phyloP scores from a whole-genome alignment of 2,797 vertebrate genomes.

The Danio albolineatus region DNA sequence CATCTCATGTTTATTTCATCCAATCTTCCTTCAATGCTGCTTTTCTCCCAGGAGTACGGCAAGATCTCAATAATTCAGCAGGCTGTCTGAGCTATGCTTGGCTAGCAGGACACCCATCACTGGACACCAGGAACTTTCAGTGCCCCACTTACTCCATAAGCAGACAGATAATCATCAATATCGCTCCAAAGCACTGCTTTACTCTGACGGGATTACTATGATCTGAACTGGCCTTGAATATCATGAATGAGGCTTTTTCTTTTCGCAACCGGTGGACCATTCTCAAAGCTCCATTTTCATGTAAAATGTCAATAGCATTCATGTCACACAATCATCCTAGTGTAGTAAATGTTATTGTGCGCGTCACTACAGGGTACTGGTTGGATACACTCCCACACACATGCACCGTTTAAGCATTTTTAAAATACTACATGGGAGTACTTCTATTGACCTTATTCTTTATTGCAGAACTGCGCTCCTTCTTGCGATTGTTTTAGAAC shows the following conservation, averaged over 20 bases:
- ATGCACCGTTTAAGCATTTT: too few relatives aligned
- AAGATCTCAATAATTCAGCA: conserved; percentile 69
- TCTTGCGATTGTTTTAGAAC: too few relatives aligned
- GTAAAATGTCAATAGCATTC: conserved; percentile 19
- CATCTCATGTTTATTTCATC: conserved; percentile 65
- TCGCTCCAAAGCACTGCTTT: neutral
- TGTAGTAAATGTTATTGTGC: conserved; percentile 16
- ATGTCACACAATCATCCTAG: conserved; percentile 23
- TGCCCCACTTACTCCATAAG: conserved; percentile 17
- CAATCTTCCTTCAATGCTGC: conserved; percentile 49
- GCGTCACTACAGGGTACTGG: neutral
- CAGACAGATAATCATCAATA: conserved; percentile 22
- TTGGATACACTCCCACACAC: neutral
- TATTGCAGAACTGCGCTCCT: too few relatives aligned
- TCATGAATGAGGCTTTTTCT: neutral
- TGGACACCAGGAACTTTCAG: conserved; percentile 28
- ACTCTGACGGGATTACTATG: neutral
- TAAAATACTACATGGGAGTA: too few relatives aligned
- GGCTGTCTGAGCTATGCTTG: conserved; percentile 55
- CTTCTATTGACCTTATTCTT: too few relatives aligned
- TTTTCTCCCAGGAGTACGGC: conserved; percentile 60
- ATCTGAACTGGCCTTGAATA: neutral
- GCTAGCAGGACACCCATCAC: conserved; percentile 42
- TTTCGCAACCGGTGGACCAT: neutral
- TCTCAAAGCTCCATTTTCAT: neutral